Evolutionary conservation across 2,113 vertebrate genomes (phyloP), one percentile per base, ranked within the genome.

Genomic region (Chauna torquata): DNA sequence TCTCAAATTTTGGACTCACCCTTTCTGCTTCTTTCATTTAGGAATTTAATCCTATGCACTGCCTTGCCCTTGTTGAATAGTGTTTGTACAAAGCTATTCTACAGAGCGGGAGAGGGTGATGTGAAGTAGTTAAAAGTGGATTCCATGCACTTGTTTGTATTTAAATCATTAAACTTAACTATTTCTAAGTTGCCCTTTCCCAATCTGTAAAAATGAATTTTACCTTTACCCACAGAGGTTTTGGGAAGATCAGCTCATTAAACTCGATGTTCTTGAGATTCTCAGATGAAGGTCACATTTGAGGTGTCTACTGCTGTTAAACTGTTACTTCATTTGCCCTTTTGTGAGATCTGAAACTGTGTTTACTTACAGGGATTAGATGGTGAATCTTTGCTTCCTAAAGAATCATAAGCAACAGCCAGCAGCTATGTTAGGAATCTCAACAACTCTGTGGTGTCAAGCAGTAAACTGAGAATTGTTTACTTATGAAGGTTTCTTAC

Each of bases 341-440:
- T 90, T 36, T 72, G 34, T 44, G 61, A 76, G 47, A 42, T 32
- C 22, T 87, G 50, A 71, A 88, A 68, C 55, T 71, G 61, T 71
- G 27, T 47, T 87, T 92, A 47, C 65, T 75, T 82, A 32, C 25
- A 38, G 24, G 30, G 45, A 57, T 89, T 75, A 69, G 34, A 8
- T 24, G 17, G 74, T 69, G 75, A 92, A 49, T 88, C 87, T 87
- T 74, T 78, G 42, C 70, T 85, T 87, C 54, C n/a, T 49, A 19
- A 90, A 64, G 65, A 82, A 76, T 64, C 44, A 20, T n/a, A 50
- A 64, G 58, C 82, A 64, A 61, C 70, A 4, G 8, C 25, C 34
- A 90, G 61, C 34, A 91, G 17, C 79, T 94, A 91, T 72, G 88
- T 47, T 18, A 72, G 92, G 75, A 92, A 95, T 95, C 58, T 88